Evolutionary conservation across 1,140 invertebrate genomes (phyloP).

Genomic region (Diuraphis noxia): DNA sequence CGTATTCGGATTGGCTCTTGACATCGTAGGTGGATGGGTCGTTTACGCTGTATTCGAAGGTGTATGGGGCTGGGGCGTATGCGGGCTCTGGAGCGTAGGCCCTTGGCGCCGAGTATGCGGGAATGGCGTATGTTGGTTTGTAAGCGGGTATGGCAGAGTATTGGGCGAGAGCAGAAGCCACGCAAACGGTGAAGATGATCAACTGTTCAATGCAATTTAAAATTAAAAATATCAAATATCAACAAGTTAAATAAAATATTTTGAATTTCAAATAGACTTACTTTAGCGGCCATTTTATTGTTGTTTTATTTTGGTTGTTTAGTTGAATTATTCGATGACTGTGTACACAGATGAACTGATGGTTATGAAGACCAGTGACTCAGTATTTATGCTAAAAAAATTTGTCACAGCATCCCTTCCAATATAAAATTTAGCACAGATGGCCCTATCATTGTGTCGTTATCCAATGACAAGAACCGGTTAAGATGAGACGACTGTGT

Average conservation of each 20-base stretch:
- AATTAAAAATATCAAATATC: no score
- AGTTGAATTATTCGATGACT: background rate
- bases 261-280: background rate
- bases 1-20: slow-evolving; percentile 53
- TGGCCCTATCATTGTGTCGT: background rate
- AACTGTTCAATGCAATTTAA: background rate
- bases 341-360: background rate
- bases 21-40: slow-evolving; percentile 69
- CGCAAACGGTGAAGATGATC: slow-evolving; percentile 37
- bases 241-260: no score
- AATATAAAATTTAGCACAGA: background rate
- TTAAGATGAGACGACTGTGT: background rate
- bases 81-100: slow-evolving; percentile 45
- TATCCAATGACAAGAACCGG: background rate
- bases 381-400: slow-evolving; percentile 39
- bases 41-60: slow-evolving; percentile 72
- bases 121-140: slow-evolving; percentile 49
- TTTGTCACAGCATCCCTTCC: background rate
- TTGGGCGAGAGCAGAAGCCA: slow-evolving; percentile 14
- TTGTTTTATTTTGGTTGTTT: background rate
- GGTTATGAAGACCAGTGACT: background rate
- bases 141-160: slow-evolving; percentile 55
- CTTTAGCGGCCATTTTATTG: slow-evolving; percentile 20
- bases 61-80: slow-evolving; percentile 62
- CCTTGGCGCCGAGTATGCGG: background rate